Evolutionary conservation across 2,797 vertebrate species (phyloP).

Genomic region (Alcedo atthis): DNA sequence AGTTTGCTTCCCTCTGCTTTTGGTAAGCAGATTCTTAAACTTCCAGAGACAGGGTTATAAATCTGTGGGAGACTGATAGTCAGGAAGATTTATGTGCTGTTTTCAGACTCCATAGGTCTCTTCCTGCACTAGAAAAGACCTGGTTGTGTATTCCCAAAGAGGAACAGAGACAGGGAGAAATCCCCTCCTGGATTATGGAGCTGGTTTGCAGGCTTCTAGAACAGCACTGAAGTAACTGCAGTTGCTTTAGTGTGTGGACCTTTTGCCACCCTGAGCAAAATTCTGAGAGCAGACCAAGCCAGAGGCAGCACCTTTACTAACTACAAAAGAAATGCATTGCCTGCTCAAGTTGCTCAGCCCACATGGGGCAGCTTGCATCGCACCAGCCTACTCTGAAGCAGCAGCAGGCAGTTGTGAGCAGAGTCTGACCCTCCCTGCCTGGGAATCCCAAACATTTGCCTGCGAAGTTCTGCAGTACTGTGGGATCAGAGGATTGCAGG

Average conservation of each 20-base stretch:
- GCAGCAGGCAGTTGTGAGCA: background rate
- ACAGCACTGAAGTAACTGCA: background rate
- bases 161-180: background rate
- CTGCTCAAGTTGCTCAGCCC: background rate
- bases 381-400: background rate
- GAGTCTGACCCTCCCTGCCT: background rate
- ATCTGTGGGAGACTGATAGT: background rate
- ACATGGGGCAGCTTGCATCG: rapidly evolving
- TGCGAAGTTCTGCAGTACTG: background rate
- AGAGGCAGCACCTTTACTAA: background rate
- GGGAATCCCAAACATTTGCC: background rate
- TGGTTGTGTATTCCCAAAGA: background rate
- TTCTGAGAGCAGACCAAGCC: background rate
- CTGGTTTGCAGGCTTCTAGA: background rate
- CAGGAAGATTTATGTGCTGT: background rate
- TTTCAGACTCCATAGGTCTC: slow-evolving; percentile 24
- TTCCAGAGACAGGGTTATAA: background rate
- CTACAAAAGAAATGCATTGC: background rate
- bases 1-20: background rate
- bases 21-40: background rate
- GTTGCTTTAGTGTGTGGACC: background rate
- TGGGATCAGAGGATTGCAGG: background rate
- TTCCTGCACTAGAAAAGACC: background rate
- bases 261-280: background rate
- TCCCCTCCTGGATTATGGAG: background rate